These are phyloP conservation scores for Anticlea derivata DNA, from an alignment of 2,888 invertebrate genomes.

Conservation along the genomic window DNA sequence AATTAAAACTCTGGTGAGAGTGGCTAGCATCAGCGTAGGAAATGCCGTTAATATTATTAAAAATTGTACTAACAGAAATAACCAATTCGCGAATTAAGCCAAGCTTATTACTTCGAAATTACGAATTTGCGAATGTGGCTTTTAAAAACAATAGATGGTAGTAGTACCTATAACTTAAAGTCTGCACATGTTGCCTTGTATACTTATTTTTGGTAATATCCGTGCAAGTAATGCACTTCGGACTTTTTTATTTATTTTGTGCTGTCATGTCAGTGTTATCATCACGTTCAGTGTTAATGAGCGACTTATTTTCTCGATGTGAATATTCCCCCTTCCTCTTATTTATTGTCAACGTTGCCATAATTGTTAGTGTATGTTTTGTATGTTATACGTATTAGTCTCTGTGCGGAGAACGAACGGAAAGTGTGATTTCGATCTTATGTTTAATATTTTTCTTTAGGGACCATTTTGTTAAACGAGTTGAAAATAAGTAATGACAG, in stretches of 20 bases:
- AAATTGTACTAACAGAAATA: slow-evolving; percentile 75
- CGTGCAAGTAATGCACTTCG: slow-evolving; percentile 66
- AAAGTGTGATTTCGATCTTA: slow-evolving; percentile 76
- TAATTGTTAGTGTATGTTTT: slow-evolving; percentile 81
- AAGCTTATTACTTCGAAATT: slow-evolving; percentile 62
- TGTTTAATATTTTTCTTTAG: slow-evolving; percentile 76
- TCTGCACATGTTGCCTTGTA: slow-evolving; percentile 84
- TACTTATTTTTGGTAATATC: slow-evolving; percentile 72
- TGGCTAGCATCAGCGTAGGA: slow-evolving; percentile 52
- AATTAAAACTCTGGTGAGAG: slow-evolving; percentile 41
- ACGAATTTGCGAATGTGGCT: slow-evolving; percentile 76
- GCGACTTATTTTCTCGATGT: slow-evolving; percentile 62
- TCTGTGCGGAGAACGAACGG: slow-evolving; percentile 59
- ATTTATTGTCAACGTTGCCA: slow-evolving; percentile 84
- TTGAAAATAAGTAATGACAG: slow-evolving; percentile 58
- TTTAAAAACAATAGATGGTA: slow-evolving; percentile 72
- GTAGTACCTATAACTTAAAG: slow-evolving; percentile 81
- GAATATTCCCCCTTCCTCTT: slow-evolving; percentile 70
- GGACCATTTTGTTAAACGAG: slow-evolving; percentile 77
- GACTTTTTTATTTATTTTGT: slow-evolving; percentile 68
- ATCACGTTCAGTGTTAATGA: slow-evolving; percentile 44
- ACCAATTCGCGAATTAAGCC: slow-evolving; percentile 77
- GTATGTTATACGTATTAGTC: slow-evolving; percentile 78
- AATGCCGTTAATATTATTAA: slow-evolving; percentile 62
- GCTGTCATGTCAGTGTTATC: slow-evolving; percentile 71